Base-by-base conservation (phyloP, 2,113 vertebrate species). In the Chloebia gouldiae region DNA sequence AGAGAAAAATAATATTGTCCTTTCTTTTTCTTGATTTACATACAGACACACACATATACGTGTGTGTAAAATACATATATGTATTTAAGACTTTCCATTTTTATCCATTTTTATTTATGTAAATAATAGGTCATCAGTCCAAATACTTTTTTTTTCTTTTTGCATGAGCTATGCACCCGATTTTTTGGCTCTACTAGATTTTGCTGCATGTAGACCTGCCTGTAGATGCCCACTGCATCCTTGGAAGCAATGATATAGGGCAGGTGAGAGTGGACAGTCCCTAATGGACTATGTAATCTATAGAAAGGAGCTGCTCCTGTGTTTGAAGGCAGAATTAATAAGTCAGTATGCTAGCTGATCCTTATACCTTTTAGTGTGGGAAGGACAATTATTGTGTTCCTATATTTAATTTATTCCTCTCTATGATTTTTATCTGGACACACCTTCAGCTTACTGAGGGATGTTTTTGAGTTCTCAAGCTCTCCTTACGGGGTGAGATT, bases 21-120 rank as follows among this genome's bases (percentile, higher is more conserved):
- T 40, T 80, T 83, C 2, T 57, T 40, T 71, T 76, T 27, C 53
- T 59, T 76, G 31, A 42, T 76, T 76, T 50, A 18, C 31, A 66
- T 5, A 37, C 8, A 25, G 3, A 40, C 2, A 47, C 4, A 28
- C 10, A 37, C 5, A 19, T 5, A 12, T 15, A 7, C 2, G 1
- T 54, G 39, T 53, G 7, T 54, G 6, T 24, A 65, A 24, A 57
- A 11, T 15, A 42, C 6, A 27, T 27, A 45, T 14, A 14, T 28
- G 10, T 56, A 17, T 63, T 61, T 54, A 69, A 50, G 35, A 35
- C 5, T 63, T 81, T 49, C 7, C 1, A 2, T 25, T 76, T 76
- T 84, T 49, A 35, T 63, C 47, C 63, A 42, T 42, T 42, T 42
- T 42, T 42, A 42, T 42, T 42, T 42, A 42, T 42, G 11, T 56